Percentiles rank a stretch among this genome's conserved stretches.
phyloP scores from a whole-genome alignment of 2,888 invertebrate genomes.

The Temnothorax ravouxi region DNA sequence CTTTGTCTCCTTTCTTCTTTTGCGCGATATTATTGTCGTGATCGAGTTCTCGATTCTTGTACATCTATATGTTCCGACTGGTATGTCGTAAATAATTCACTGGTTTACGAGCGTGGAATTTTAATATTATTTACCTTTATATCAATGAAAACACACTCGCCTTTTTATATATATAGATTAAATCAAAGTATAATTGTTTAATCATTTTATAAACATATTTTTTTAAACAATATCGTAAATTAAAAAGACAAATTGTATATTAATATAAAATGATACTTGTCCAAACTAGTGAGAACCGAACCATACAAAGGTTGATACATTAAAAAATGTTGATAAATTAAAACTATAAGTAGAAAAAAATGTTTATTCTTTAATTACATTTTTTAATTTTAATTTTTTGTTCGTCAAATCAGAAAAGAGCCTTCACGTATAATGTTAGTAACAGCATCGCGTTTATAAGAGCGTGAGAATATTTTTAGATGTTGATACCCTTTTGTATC shows the following conservation, averaged over 20 bases:
- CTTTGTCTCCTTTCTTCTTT: constrained; percentile 41
- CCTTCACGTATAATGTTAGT: not conserved
- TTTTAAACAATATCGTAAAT: not conserved
- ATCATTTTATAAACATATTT: not conserved
- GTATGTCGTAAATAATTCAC: constrained; percentile 33
- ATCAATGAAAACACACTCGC: not conserved
- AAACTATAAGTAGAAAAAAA: not conserved
- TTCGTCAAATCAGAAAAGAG: not conserved
- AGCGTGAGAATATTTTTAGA: constrained; percentile 35
- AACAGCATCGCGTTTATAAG: not conserved
- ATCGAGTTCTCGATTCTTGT: constrained; percentile 25
- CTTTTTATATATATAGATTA: not conserved
- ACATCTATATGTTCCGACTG: not conserved
- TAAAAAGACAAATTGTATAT: not conserved
- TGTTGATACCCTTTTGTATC: not conserved
- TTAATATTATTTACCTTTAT: constrained; percentile 6
- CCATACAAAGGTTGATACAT: not conserved
- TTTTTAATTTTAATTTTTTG: not conserved
- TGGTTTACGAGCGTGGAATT: not conserved
- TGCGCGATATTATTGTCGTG: constrained; percentile 41
- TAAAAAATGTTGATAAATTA: constrained; percentile 1
- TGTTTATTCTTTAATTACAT: not conserved
- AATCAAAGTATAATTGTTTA: not conserved
- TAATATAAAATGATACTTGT: not conserved
- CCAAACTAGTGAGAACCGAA: not conserved